phyloP scores from a whole-genome alignment of 1,140 invertebrate genomes.

The Calycopis cecrops region DNA sequence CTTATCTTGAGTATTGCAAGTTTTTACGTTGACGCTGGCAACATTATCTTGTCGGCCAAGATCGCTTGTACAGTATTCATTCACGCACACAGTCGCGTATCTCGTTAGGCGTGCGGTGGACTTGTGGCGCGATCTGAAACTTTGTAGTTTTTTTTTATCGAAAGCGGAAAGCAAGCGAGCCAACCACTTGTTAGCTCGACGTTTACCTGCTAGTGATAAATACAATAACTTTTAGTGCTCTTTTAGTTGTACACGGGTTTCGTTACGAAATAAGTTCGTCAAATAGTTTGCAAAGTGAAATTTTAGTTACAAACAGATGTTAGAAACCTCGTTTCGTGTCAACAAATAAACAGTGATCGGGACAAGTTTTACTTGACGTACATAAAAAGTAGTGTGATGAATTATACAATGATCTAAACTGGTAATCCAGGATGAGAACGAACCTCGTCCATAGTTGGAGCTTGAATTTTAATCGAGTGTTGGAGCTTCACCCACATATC shows the following conservation, averaged over 20 bases:
- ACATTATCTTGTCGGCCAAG: constrained; percentile 34
- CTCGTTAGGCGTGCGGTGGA: constrained; percentile 38
- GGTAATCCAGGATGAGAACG: constrained; percentile 58
- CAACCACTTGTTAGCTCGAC: constrained; percentile 45
- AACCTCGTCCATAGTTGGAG: constrained; percentile 44
- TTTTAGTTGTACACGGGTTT: background rate
- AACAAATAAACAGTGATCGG: constrained; percentile 68
- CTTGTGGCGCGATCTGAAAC: constrained; percentile 38
- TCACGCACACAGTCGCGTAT: constrained; percentile 55
- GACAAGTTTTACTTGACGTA: constrained; percentile 46
- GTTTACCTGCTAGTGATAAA: constrained; percentile 45
- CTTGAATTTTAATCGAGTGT: constrained; percentile 45
- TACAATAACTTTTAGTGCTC: constrained; percentile 28
- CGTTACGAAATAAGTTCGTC: background rate
- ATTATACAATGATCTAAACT: constrained; percentile 64
- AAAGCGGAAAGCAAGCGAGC: constrained; percentile 34
- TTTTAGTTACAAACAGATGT: constrained; percentile 51
- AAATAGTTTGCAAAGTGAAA: constrained; percentile 44
- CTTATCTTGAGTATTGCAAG: constrained; percentile 17
- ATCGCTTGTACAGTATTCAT: constrained; percentile 41
- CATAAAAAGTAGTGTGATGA: constrained; percentile 59
- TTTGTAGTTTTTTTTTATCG: constrained; percentile 57
- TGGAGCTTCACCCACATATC: constrained; percentile 64
- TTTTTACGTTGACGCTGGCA: constrained; percentile 24
- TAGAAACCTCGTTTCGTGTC: constrained; percentile 62